Evolutionary conservation across 2,888 invertebrate species (phyloP), one percentile per base, ranked within the genome.

Genomic region (Lutraria lutraria): DNA sequence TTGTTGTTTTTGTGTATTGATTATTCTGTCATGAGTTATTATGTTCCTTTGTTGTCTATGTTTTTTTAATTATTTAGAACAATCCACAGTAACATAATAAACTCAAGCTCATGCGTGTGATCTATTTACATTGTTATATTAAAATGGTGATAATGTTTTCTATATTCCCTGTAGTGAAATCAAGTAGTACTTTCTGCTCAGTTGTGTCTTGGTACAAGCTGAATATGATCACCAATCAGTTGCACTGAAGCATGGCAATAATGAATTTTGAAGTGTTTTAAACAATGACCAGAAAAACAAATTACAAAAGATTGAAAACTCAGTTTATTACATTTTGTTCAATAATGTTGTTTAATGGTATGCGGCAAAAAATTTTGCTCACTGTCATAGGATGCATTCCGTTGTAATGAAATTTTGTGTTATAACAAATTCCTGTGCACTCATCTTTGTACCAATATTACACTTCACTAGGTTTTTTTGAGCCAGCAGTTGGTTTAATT

Each of bases 181-280:
- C 63, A n/a, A 43, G 43, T n/a, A 68, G 63, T 25, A 25, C 63
- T 68, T 68, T 68, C 63, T 76, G 34, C 29, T 34, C 16, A 76
- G 34, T 31, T 76, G 31, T 31, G 25, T 76, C 15, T 76, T 12
- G 25, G 76, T 31, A 76, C 31, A 31, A 31, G 19, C 29, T 76
- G 76, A 76, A 34, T 2, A 25, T 34, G 16, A 25, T 76, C 16
- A 19, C 34, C 76, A 76, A 31, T 76, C 76, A 31, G 76, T 76
- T 76, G 76, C 34, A 15, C 31, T 31, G 31, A 76, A 76, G 31
- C 34, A 76, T 34, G 29, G 31, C 16, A 19, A 31, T 34, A 76
- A 76, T 76, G 76, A 76, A 76, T 76, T 76, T 76, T 76, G 76
- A 31, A 76, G 76, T 76, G 76, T 76, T 31, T n/a, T 56, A 56